Conservation (phyloP, 2,113 vertebrate genomes). For the Neopipo cinnamomea region DNA sequence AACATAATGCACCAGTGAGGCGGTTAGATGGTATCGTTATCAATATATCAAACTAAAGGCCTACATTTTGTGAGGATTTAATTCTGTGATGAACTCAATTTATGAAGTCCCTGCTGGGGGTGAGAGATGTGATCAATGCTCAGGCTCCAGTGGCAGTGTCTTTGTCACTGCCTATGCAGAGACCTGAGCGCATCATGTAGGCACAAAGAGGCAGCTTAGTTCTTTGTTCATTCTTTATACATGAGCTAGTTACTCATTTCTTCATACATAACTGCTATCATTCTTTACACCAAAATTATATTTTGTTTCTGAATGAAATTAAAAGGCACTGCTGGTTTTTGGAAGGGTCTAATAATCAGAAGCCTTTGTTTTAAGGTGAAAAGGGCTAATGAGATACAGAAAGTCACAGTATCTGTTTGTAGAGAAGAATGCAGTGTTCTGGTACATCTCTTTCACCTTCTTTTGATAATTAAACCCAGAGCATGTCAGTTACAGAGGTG, state of each 20-base stretch:
- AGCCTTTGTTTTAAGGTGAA: neutral
- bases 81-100: neutral
- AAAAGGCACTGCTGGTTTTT: neutral
- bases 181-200: neutral
- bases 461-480: neutral
- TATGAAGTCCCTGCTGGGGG: neutral
- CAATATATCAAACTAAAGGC: neutral
- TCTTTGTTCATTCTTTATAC: neutral
- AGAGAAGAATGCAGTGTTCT: neutral
- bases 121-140: neutral
- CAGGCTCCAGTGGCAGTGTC: neutral
- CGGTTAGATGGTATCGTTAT: neutral
- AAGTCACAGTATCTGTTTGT: neutral
- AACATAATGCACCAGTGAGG: neutral
- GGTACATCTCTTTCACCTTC: neutral
- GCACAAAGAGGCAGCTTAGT: neutral
- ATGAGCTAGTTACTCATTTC: neutral
- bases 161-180: neutral
- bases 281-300: neutral
- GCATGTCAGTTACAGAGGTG: neutral
- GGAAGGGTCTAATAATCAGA: neutral
- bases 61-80: neutral
- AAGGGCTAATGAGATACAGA: neutral
- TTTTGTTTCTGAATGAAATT: neutral
- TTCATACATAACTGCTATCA: neutral